These are phyloP conservation scores for Anguilla japonica DNA, from an alignment of 2,113 vertebrate species.

Conservation along the genomic window DNA sequence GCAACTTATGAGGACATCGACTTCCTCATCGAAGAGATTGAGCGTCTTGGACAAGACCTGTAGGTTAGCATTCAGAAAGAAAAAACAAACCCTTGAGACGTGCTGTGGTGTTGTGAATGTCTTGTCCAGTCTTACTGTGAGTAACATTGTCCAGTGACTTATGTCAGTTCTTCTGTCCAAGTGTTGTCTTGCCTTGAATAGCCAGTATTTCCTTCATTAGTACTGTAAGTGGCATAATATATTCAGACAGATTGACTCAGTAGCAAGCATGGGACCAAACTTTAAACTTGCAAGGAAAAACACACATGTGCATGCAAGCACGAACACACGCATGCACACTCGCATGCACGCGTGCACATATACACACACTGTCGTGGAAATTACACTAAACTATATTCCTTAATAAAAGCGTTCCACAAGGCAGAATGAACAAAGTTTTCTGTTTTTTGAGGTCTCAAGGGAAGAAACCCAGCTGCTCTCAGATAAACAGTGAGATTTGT, in stretches of 20 bases:
- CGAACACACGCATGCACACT: no score
- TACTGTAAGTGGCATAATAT: not conserved
- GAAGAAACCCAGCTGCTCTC: no score
- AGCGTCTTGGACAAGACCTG: conserved; percentile 90
- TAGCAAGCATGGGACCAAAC: no score
- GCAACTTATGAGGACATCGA: conserved; percentile 94
- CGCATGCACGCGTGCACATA: no score
- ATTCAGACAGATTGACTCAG: not conserved
- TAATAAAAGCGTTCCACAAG: no score
- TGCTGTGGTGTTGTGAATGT: not conserved
- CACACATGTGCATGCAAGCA: no score
- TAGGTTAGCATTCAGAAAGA: conserved; percentile 53
- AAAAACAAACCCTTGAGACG: not conserved
- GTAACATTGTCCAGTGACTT: not conserved
- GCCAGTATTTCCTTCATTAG: not conserved
- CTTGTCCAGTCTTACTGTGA: not conserved
- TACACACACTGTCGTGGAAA: no score
- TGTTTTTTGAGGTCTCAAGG: no score
- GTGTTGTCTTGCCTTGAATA: not conserved
- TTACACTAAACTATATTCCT: no score
- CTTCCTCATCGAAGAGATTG: conserved; percentile 96
- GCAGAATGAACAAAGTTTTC: no score
- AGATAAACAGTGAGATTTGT: no score
- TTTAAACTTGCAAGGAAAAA: no score
- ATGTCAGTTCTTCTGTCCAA: not conserved